Percentiles rank a stretch among this genome's conserved stretches.
These are phyloP conservation scores for Ennomos erosarius DNA, from an alignment of 2,888 invertebrate species.

Conservation along the genomic window DNA sequence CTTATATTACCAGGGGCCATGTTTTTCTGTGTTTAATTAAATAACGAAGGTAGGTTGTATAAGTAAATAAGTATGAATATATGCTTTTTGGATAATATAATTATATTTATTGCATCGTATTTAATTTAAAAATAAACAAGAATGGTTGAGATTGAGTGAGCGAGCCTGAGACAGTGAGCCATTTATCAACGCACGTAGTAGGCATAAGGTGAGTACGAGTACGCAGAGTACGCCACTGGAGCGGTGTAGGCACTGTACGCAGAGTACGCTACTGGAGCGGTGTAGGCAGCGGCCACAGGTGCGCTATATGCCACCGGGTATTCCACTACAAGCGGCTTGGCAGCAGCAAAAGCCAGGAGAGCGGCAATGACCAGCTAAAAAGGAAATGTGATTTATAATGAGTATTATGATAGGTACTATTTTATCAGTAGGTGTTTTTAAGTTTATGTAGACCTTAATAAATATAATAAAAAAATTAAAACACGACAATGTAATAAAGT, in stretches of 20 bases:
- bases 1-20: too few species aligned
- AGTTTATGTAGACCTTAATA: too few species aligned
- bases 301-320: slow-evolving; percentile 75
- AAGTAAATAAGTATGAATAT: too few species aligned
- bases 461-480: too few species aligned
- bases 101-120: slow-evolving; percentile 15
- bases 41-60: too few species aligned
- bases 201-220: slow-evolving; percentile 68
- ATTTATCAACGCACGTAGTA: slow-evolving; percentile 68
- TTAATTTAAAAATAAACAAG: slow-evolving; percentile 7
- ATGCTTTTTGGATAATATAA: too few species aligned
- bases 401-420: too few species aligned
- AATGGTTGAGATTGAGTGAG: slow-evolving; percentile 18
- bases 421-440: too few species aligned
- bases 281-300: slow-evolving; percentile 78
- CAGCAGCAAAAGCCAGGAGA: slow-evolving; percentile 81
- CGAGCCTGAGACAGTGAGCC: not conserved
- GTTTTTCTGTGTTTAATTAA: too few species aligned
- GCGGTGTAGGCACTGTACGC: slow-evolving; percentile 58
- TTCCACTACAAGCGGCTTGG: slow-evolving; percentile 74
- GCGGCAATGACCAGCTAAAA: slow-evolving; percentile 77
- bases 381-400: not conserved
- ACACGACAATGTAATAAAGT: too few species aligned
- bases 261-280: slow-evolving; percentile 76
- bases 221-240: slow-evolving; percentile 63